Base-by-base conservation (phyloP, 2,888 invertebrate genomes). In the Epinotia bilunana region DNA sequence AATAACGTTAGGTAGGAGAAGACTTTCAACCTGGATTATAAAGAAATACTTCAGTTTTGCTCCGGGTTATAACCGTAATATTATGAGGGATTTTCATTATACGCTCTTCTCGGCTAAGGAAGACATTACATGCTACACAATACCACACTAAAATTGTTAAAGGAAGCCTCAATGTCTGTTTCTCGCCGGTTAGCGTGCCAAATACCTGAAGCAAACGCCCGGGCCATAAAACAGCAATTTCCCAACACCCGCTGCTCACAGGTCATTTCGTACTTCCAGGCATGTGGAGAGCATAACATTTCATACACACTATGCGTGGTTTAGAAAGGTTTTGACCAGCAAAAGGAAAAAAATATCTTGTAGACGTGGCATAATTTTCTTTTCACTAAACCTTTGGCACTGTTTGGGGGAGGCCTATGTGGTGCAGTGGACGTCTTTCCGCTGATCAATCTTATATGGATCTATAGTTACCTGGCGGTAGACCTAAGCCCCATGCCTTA, bases 401-500 rank as follows among this genome's bases (percentile, higher is more conserved):
- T 2, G 23, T 28, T 28, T 28, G 23, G 23, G 23, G 23, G 3
- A 28, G 23, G 23, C 23, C 2, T n/a, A n/a, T n/a, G n/a, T n/a
- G n/a, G n/a, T n/a, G n/a, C 23, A 28, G 23, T 28, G 23, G 3
- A 28, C 3, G 23, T 28, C 23, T 28, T 28, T 28, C 23, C 23
- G 23, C 23, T 3, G 3, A 28, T 28, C 2, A 20, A 1, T 20
- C 1, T 33, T 28, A 6, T 23, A 3, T 28, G 11, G 11, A 18
- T 18, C 18, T 3, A 16, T 23, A 64, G 46, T 82, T 85, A 91
- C 93, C 94, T 85, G 93, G 91, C 71, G 94, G 90, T 57, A 95
- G 87, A 12, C 94, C 95, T 71, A 96, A 91, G 62, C 96, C 96
- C 96, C 96, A 96, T 49, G 95, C 85, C 79, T 95, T 95, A 80